Evolutionary conservation across 2,797 vertebrate species (phyloP).

Genomic region (Gadopsis bispinosus): DNA sequence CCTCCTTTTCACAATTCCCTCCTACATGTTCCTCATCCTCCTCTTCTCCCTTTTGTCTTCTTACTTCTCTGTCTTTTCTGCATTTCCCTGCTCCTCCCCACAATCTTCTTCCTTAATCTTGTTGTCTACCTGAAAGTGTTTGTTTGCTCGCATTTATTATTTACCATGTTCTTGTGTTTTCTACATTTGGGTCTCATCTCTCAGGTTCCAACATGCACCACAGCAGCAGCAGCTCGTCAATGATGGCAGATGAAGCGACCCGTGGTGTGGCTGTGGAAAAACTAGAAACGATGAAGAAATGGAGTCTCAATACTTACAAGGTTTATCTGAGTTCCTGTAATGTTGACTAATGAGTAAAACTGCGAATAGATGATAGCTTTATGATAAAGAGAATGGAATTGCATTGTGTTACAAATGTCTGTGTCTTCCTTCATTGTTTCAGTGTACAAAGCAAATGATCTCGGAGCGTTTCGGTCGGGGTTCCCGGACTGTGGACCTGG

Average conservation of each 20-base stretch:
- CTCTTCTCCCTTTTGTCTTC: conserved; percentile 35
- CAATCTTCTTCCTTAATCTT: conserved; percentile 8
- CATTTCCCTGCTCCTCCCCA: conserved; percentile 14
- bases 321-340: conserved; percentile 71
- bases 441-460: conserved; percentile 97
- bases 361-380: no score
- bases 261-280: conserved; percentile 94
- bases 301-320: conserved; percentile 98
- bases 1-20: conserved; percentile 47
- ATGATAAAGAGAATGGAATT: background rate
- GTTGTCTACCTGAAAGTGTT: background rate
- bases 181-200: conserved; percentile 26
- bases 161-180: background rate
- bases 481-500: conserved; percentile 94
- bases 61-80: conserved; percentile 19
- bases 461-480: conserved; percentile 96
- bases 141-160: background rate
- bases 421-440: background rate
- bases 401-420: background rate
- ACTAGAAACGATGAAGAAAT: conserved; percentile 93
- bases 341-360: background rate
- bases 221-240: conserved; percentile 82
- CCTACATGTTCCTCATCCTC: conserved; percentile 47
- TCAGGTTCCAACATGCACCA: conserved; percentile 91
- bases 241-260: conserved; percentile 86